Evolutionary conservation across 2,113 vertebrate species (phyloP), one percentile per base, ranked within the genome.

Genomic region (Embiotoca jacksoni): DNA sequence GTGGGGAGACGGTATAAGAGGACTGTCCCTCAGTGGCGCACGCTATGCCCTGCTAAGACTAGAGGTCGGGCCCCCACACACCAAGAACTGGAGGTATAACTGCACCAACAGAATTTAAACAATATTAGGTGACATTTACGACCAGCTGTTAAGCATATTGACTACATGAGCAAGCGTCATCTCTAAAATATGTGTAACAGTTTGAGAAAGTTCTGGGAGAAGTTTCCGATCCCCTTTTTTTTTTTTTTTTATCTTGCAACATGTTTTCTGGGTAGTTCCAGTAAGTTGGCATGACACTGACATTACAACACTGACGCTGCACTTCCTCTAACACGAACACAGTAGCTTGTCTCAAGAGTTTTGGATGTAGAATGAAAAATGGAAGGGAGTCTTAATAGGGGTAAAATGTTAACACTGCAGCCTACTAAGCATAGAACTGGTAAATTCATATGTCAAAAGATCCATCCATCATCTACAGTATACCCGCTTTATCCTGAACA

Each of bases 1-100:
- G 80, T 99, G 98, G 98, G 98, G 98, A 0, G 98, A 99, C 3
- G 98, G 98, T 6, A 99, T 99, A 76, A 95, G 98, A 69, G 98
- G 98, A 54, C 91, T 99, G 55, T 99, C 98, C 0, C 94, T 99
- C n/a, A 99, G 98, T 0, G 98, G 95, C 0, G 98, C 98, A 6
- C 95, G 98, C 59, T 99, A 99, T 0, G 95, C 98, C 1, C 90
- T 99, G 30, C 89, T 99, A 16, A 93, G 98, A 1, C 92, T 99
- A 46, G 98, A 99, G 80, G 97, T 94, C 52, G 98, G 98, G 52
- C 98, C 98, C 5, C 98, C 98, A 0, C 98, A 99, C 89, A 99
- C 98, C 36, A 99, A 99, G 91, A 99, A 99, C 92, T 99, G 98
- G 98, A 96, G 98, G 98, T 98, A 91, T 8, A 15, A 33, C 15